Conservation (phyloP, 2,888 invertebrate species). For the Chrysolina americana region DNA sequence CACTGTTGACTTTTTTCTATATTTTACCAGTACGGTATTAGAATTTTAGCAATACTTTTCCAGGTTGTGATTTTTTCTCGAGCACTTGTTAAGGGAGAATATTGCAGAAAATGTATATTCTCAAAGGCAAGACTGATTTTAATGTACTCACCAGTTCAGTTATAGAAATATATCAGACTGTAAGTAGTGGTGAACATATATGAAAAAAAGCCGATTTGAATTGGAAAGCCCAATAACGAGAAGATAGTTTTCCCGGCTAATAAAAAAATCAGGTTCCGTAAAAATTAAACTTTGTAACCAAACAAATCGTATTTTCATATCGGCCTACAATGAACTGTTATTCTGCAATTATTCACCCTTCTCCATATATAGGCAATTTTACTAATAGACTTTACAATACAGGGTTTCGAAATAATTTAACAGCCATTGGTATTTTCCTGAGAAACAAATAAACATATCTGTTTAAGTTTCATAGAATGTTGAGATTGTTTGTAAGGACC, state of each 20-base stretch:
- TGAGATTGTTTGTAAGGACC: slow-evolving; percentile 45
- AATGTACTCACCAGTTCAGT: slow-evolving; percentile 1
- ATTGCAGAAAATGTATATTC: slow-evolving; percentile 15
- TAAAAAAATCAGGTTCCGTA: too few species aligned
- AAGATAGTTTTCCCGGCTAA: too few species aligned
- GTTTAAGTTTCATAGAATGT: slow-evolving; percentile 45
- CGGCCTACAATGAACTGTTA: slow-evolving; percentile 28
- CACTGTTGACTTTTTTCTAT: slow-evolving; percentile 38
- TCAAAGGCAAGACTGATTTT: slow-evolving; percentile 24
- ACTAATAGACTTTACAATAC: slow-evolving; percentile 42
- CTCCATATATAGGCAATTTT: slow-evolving; percentile 13
- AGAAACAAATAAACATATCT: slow-evolving; percentile 52
- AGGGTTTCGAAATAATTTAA: slow-evolving; percentile 30
- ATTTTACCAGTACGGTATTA: slow-evolving; percentile 31
- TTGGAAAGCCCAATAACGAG: too few species aligned
- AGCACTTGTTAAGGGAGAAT: slow-evolving; percentile 1
- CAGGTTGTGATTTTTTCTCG: slow-evolving; percentile 41
- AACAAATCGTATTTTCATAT: slow-evolving; percentile 6
- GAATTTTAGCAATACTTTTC: slow-evolving; percentile 43
- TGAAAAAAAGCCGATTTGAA: not conserved
- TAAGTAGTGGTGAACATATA: not conserved
- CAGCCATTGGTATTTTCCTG: slow-evolving; percentile 38
- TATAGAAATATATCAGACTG: not conserved
- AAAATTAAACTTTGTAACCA: not conserved
- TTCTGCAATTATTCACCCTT: slow-evolving; percentile 13